Evolutionary conservation across 2,113 vertebrate species (phyloP).

Genomic region (Smithornis capensis): DNA sequence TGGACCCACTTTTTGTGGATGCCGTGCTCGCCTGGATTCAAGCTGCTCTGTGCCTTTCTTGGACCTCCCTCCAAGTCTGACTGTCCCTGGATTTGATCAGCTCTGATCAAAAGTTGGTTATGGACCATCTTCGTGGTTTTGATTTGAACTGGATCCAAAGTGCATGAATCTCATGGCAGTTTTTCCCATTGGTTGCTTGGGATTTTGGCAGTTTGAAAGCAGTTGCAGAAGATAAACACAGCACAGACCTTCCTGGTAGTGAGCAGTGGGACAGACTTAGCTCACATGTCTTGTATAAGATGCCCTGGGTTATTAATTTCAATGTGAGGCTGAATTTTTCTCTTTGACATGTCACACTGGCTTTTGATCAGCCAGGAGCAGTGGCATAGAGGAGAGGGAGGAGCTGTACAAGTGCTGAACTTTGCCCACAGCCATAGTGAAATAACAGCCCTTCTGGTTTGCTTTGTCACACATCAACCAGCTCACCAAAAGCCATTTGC

Average conservation of each 20-base stretch:
- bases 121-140: neutral
- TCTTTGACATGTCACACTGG: neutral
- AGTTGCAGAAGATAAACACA: neutral
- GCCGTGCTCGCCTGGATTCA: neutral
- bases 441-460: neutral
- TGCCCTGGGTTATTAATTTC: neutral
- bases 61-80: neutral
- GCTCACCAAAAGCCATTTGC: neutral
- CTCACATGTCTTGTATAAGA: neutral
- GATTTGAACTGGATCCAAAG: neutral
- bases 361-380: neutral
- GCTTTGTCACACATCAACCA: neutral
- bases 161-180: neutral
- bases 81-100: neutral
- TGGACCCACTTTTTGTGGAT: neutral
- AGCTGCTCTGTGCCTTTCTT: neutral
- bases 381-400: neutral
- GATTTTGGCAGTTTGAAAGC: neutral
- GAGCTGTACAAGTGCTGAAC: neutral
- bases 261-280: neutral
- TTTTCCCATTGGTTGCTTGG: neutral
- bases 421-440: neutral
- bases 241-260: neutral
- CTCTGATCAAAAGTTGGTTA: conserved; percentile 18
- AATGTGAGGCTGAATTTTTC: neutral